phyloP scores from a whole-genome alignment of 2,113 vertebrate genomes.

The Poeciliopsis retropinna region DNA sequence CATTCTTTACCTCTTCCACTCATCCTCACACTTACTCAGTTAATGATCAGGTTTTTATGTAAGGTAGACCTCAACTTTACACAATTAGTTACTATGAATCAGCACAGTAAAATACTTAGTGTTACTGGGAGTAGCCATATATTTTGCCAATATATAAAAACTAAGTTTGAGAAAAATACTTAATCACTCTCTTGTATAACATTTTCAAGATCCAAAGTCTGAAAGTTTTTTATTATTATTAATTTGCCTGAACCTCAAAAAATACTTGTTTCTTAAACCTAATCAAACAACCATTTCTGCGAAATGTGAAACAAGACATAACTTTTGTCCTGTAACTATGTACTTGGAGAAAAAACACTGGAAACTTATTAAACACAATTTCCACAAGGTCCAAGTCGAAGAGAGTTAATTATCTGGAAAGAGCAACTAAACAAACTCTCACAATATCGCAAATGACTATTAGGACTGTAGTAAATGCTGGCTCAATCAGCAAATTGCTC shows the following conservation, averaged over 20 bases:
- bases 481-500: slow-evolving; percentile 11
- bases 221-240: neutral
- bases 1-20: no score
- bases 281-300: neutral
- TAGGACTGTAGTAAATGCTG: slow-evolving; percentile 26
- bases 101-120: no score
- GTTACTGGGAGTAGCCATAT: no score
- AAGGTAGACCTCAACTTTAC: no score
- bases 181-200: no score
- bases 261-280: neutral
- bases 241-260: neutral
- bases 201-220: no score
- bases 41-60: no score
- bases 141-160: no score
- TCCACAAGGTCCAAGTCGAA: neutral
- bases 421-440: slow-evolving; percentile 17
- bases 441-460: neutral
- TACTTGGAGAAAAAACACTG: neutral
- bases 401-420: neutral
- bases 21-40: no score
- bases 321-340: neutral
- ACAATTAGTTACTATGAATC: no score
- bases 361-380: slow-evolving; percentile 1
- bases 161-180: no score
- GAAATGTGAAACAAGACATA: neutral